A percentile compares a stretch with the other conserved stretches of the same genome.
Evolutionary conservation across 30 jellyfish, hydroid and myxozoan species (phyloP).

Genomic region (Hydractinia symbiolongicarpus): DNA sequence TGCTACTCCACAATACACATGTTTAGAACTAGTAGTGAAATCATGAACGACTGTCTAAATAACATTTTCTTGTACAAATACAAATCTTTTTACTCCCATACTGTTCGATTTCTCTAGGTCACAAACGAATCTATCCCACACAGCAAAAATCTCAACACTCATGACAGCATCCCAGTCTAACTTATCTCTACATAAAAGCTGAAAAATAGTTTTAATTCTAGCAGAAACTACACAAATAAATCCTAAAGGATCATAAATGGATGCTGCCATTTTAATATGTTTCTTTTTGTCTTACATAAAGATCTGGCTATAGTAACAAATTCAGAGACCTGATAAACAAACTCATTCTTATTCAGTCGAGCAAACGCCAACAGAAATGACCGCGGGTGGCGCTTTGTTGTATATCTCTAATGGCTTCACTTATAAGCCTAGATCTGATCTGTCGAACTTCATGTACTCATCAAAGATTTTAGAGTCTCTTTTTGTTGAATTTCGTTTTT

Average conservation of each 20-base stretch:
- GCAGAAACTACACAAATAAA: conserved; percentile 13
- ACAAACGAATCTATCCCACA: background rate
- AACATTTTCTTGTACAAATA: background rate
- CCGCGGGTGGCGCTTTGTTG: conserved; percentile 8
- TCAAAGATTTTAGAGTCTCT: background rate
- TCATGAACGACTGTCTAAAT: background rate
- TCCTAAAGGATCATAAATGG: conserved; percentile 31
- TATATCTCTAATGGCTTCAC: background rate
- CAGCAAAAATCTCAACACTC: background rate
- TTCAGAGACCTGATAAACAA: no score
- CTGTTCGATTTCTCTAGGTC: background rate
- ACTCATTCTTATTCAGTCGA: background rate
- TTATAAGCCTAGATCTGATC: background rate
- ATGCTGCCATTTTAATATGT: conserved; percentile 8
- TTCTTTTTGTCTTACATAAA: background rate
- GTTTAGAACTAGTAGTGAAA: background rate
- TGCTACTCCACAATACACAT: background rate
- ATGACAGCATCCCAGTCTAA: conserved; percentile 13
- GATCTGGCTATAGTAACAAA: background rate
- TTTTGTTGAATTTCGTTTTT: conserved; percentile 5
- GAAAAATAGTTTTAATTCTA: conserved; percentile 13
- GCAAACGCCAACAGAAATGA: conserved; percentile 3
- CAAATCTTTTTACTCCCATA: background rate
- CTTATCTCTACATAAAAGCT: conserved; percentile 17
- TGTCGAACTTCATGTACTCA: background rate